These are phyloP conservation scores for Parnassius orleans DNA, from an alignment of 2,888 invertebrate species.

Conservation along the genomic window DNA sequence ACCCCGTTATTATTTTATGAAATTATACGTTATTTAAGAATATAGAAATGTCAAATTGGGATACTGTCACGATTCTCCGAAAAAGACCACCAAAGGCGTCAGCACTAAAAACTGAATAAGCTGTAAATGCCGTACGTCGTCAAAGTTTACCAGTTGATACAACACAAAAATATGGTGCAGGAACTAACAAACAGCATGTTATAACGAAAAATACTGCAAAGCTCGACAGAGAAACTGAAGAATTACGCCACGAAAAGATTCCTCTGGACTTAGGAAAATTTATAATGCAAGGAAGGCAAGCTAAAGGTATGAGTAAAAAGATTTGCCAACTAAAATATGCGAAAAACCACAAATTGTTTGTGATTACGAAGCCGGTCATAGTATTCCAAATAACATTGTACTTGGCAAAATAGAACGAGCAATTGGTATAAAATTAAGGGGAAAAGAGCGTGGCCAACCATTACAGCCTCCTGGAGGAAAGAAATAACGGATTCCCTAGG, in stretches of 20 bases:
- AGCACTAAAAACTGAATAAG: slow-evolving; percentile 94
- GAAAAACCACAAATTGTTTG: slow-evolving; percentile 98
- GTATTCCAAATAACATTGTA: slow-evolving; percentile 98
- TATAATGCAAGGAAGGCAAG: slow-evolving; percentile 97
- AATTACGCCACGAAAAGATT: slow-evolving; percentile 93
- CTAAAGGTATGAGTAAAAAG: slow-evolving; percentile 97
- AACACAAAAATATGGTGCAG: slow-evolving; percentile 97
- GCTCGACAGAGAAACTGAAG: slow-evolving; percentile 98
- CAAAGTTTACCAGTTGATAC: slow-evolving; percentile 96
- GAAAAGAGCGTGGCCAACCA: slow-evolving; percentile 95
- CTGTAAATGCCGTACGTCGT: slow-evolving; percentile 95
- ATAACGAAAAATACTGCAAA: slow-evolving; percentile 99
- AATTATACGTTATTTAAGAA: slow-evolving; percentile 1
- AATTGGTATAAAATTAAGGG: slow-evolving; percentile 96
- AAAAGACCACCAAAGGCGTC: slow-evolving; percentile 95
- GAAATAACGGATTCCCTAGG: slow-evolving; percentile 87
- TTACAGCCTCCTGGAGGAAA: slow-evolving; percentile 89
- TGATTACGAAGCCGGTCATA: slow-evolving; percentile 98
- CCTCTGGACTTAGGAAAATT: slow-evolving; percentile 94
- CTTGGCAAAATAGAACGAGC: slow-evolving; percentile 97
- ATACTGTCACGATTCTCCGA: slow-evolving; percentile 94
- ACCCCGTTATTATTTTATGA: slow-evolving; percentile 8
- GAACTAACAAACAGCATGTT: slow-evolving; percentile 97
- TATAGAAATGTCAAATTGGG: slow-evolving; percentile 88
- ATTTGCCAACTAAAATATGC: slow-evolving; percentile 98